phyloP scores from a whole-genome alignment of 1,140 invertebrate species.

The Drosophila lowei region DNA sequence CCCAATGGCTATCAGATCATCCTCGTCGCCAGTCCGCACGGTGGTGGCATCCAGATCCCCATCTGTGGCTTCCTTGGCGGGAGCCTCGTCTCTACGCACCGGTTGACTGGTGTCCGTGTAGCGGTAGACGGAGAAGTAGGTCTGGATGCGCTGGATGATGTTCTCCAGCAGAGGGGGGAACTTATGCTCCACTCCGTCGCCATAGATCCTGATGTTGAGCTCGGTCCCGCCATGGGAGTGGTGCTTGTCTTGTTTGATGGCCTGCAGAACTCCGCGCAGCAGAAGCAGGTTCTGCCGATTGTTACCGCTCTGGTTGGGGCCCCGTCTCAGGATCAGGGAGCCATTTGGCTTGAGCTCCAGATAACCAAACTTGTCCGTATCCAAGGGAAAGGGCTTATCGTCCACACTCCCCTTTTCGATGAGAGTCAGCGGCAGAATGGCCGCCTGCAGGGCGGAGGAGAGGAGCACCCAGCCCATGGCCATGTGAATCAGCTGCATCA shows the following conservation, averaged over 20 bases:
- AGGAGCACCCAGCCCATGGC: constrained; percentile 26
- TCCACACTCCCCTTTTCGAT: constrained; percentile 9
- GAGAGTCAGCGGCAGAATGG: constrained; percentile 43
- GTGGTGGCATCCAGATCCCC: constrained; percentile 10
- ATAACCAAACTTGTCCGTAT: constrained; percentile 60
- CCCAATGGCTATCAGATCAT: constrained; percentile 32
- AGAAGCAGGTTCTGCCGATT: constrained; percentile 59
- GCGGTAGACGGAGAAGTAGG: constrained; percentile 85
- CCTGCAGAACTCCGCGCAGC: constrained; percentile 55
- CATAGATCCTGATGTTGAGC: constrained; percentile 68
- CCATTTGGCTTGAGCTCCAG: constrained; percentile 73
- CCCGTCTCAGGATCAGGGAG: constrained; percentile 45
- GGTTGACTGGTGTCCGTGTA: constrained; percentile 84
- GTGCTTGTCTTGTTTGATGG: constrained; percentile 31
- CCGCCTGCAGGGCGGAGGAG: constrained; percentile 31
- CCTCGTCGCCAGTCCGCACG: background rate
- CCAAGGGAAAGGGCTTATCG: constrained; percentile 4
- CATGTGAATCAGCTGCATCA: constrained; percentile 45
- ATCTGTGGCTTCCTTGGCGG: background rate
- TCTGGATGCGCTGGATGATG: constrained; percentile 86
- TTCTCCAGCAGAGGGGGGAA: constrained; percentile 87
- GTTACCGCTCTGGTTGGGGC: constrained; percentile 27
- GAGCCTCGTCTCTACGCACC: constrained; percentile 39
- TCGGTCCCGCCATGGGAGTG: constrained; percentile 14
- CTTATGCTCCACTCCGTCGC: constrained; percentile 83